Evolutionary conservation across 2,113 vertebrate species (phyloP).

Genomic region (Andinoacara biseriatus): DNA sequence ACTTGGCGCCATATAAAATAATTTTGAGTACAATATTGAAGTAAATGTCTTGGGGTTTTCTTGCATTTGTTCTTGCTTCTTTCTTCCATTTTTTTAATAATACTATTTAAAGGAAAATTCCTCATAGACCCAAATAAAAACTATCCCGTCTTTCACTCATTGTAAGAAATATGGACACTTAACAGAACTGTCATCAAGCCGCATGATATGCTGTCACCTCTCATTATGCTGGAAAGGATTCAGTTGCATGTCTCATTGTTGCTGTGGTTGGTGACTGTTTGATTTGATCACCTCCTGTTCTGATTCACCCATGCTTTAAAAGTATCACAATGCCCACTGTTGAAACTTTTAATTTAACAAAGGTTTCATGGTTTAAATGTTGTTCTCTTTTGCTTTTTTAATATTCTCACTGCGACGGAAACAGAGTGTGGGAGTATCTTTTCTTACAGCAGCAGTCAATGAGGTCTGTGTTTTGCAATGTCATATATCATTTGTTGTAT

Average conservation of each 20-base stretch:
- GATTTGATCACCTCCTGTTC: conserved; percentile 17
- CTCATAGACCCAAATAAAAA: conserved; percentile 13
- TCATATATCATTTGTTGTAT: background rate
- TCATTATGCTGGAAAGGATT: conserved; percentile 23
- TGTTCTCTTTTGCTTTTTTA: background rate
- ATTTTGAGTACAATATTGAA: conserved; percentile 20
- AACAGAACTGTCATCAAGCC: conserved; percentile 16
- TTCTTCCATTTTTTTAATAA: conserved; percentile 7
- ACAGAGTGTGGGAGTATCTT: conserved; percentile 1
- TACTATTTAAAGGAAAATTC: conserved; percentile 43
- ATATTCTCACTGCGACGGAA: background rate
- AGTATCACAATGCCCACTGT: background rate
- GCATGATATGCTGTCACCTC: conserved; percentile 28
- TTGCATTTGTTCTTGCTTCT: background rate
- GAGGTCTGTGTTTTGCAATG: background rate
- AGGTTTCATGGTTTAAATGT: background rate
- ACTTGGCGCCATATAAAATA: background rate
- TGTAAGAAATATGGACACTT: conserved; percentile 11
- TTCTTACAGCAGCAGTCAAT: background rate
- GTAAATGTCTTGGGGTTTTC: conserved; percentile 19
- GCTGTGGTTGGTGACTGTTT: conserved; percentile 18
- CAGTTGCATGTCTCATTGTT: background rate
- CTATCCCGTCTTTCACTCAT: background rate
- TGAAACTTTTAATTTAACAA: conserved; percentile 14
- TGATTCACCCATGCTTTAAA: conserved; percentile 9